Percentiles rank a stretch among this genome's conserved stretches.
Evolutionary conservation across 2,797 vertebrate species (phyloP).

Genomic region (Luscinia megarhynchos): DNA sequence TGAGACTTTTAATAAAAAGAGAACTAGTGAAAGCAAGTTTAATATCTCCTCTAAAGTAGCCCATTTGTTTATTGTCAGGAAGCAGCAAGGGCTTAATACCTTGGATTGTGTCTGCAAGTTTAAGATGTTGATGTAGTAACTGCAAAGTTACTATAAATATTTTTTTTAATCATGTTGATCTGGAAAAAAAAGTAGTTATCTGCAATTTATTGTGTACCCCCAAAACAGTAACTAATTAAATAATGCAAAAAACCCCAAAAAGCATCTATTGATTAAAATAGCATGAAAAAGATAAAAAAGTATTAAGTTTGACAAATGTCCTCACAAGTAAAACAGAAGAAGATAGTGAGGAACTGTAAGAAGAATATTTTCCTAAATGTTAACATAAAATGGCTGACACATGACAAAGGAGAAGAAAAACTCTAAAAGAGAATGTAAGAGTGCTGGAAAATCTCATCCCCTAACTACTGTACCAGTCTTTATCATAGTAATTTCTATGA

Average conservation of each 20-base stretch:
- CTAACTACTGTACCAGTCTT: not conserved
- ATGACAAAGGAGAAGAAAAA: not conserved
- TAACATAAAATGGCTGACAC: not conserved
- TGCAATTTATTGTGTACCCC: not conserved
- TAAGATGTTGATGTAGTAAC: not conserved
- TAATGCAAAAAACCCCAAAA: not conserved
- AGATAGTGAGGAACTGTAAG: not conserved
- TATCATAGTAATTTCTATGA: not conserved
- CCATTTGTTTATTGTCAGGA: not conserved
- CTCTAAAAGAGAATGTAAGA: not conserved
- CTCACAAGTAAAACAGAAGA: not conserved
- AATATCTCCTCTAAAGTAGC: not conserved
- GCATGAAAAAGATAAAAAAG: not conserved
- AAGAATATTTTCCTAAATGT: not conserved
- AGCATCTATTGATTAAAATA: not conserved
- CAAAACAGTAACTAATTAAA: not conserved
- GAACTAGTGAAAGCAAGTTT: slow-evolving; percentile 1
- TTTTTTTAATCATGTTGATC: not conserved
- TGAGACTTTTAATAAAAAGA: not conserved
- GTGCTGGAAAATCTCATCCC: not conserved
- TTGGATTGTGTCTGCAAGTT: not conserved
- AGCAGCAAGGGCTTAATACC: not conserved
- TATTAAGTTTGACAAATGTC: not conserved
- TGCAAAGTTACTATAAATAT: not conserved
- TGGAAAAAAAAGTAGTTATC: not conserved